phyloP scores from a whole-genome alignment of 2,113 vertebrate genomes.

The Pachypanchax playfairii region DNA sequence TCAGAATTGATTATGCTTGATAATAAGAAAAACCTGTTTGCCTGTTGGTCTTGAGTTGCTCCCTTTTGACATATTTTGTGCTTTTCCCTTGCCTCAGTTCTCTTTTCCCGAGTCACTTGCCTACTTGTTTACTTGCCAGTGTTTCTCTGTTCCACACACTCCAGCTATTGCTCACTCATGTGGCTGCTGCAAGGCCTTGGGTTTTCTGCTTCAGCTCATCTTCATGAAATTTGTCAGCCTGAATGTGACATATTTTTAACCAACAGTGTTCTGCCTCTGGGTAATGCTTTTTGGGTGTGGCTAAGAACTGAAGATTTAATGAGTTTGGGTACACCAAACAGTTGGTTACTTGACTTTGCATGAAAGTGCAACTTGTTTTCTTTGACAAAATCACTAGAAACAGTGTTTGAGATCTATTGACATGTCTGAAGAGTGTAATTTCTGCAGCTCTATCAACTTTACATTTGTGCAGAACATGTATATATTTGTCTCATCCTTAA shows the following conservation, averaged over 20 bases:
- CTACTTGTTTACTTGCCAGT: background rate
- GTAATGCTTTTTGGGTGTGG: background rate
- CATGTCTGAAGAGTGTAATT: too few species aligned
- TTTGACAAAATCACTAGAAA: too few species aligned
- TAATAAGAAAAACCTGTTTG: background rate
- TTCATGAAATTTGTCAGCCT: background rate
- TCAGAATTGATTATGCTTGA: background rate
- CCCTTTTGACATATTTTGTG: background rate
- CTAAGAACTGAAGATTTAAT: background rate
- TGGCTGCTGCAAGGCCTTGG: background rate
- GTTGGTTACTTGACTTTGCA: too few species aligned
- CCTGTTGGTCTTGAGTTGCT: background rate
- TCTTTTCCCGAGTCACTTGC: background rate
- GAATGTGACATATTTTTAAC: background rate
- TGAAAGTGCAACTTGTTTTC: too few species aligned
- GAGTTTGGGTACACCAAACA: background rate
- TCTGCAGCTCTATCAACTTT: too few species aligned
- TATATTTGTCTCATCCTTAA: too few species aligned
- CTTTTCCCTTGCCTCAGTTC: background rate
- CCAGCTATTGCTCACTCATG: background rate
- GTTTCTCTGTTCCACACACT: background rate
- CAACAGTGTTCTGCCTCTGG: background rate
- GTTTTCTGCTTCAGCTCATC: background rate
- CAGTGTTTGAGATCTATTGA: too few species aligned
- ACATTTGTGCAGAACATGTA: too few species aligned